A percentile compares a stretch with the other conserved stretches of the same genome.
These are phyloP conservation scores for Gavia stellata DNA, from an alignment of 2,113 vertebrate species.

Conservation along the genomic window DNA sequence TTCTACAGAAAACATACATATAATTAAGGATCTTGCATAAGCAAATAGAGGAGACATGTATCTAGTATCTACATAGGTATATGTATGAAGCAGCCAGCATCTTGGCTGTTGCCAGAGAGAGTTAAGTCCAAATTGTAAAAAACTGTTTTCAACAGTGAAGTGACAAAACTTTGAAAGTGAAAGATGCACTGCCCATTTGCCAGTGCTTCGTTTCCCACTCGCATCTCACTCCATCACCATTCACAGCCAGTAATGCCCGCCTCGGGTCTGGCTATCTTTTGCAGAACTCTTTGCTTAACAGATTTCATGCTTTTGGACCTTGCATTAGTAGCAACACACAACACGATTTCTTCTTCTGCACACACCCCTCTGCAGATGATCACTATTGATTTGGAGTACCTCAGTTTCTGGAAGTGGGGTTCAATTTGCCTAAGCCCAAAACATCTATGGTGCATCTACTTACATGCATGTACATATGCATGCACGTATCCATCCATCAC, in stretches of 20 bases:
- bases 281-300: neutral
- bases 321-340: neutral
- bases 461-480: neutral
- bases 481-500: fast-evolving
- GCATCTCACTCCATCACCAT: neutral
- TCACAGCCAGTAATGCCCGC: neutral
- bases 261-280: neutral
- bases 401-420: neutral
- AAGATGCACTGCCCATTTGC: neutral
- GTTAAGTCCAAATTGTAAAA: neutral
- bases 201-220: neutral
- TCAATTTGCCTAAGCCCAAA: neutral
- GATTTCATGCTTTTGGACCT: neutral
- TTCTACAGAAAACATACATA: neutral
- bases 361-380: neutral
- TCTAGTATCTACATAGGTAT: neutral
- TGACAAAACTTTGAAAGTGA: neutral
- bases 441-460: neutral
- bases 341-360: neutral
- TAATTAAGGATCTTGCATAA: neutral
- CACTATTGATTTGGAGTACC: neutral
- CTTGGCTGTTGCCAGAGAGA: neutral
- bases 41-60: neutral
- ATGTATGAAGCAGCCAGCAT: neutral
- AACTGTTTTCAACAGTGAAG: neutral